Percentiles rank a stretch among this genome's conserved stretches.
Evolutionary conservation across 23 tunicate species (phyloP).

Genomic region (Clavelina lepadiformis): DNA sequence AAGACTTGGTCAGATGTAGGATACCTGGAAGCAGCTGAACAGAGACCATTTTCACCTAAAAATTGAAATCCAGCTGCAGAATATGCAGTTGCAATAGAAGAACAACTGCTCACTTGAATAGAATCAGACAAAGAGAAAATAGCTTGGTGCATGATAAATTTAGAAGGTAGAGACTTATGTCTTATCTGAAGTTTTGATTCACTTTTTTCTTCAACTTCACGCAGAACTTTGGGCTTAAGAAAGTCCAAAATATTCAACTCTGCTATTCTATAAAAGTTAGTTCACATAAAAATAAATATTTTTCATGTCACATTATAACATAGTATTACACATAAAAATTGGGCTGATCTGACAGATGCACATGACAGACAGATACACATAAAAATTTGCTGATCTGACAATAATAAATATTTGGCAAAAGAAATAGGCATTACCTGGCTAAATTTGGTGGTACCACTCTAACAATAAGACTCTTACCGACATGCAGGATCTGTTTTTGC

Average conservation of each 20-base stretch:
- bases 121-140: background rate
- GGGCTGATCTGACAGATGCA: too few species aligned
- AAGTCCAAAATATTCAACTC: too few species aligned
- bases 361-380: too few species aligned
- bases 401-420: too few species aligned
- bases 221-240: too few species aligned
- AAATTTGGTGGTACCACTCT: background rate
- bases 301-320: too few species aligned
- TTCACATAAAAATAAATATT: too few species aligned
- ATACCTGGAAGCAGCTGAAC: constrained; percentile 47
- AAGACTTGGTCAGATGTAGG: background rate
- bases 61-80: constrained; percentile 54
- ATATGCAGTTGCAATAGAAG: constrained; percentile 10
- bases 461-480: background rate
- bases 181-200: background rate
- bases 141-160: constrained; percentile 16
- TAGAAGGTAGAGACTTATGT: background rate
- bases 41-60: constrained; percentile 15
- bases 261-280: too few species aligned
- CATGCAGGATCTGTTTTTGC: constrained; percentile 75
- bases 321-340: too few species aligned
- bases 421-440: background rate
- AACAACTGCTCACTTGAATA: background rate
- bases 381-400: too few species aligned
- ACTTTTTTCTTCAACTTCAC: too few species aligned